Base-by-base conservation (phyloP, 2,888 invertebrate species). In the Polymixis flavicincta region DNA sequence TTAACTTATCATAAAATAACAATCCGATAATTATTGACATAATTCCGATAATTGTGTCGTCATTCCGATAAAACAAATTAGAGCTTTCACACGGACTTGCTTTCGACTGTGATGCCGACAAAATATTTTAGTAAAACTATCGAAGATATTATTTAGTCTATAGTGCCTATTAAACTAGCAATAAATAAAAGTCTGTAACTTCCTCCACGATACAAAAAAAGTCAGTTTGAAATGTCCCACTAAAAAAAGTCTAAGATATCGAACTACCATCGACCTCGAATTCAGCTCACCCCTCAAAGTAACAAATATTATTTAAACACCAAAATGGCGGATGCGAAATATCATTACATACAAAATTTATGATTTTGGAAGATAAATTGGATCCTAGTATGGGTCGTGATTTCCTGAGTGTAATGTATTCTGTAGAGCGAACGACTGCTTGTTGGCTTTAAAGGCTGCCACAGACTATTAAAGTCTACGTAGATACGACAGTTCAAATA, bases 341-440 rank as follows among this genome's bases (percentile, higher is more conserved):
- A 93, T 95, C 94, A 94, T 95, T 95, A 94, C 90, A 91, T 83
- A 82, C 90, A 92, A 91, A 94, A 96, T 95, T 95, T 95, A 95
- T 94, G 94, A 95, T 94, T 95, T 95, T 93, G 90, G 92, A 95
- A 94, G 95, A 96, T 95, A 96, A 95, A 96, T 95, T 94, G 94
- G 93, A 92, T 92, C 91, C 91, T 93, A 92, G 93, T 91, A 91
- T 90, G 89, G 92, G 70, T 94, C 94, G 95, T 95, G 96, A 95
- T 95, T 96, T 96, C 96, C 96, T 95, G 94, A 92, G 92, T 93
- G 90, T 95, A 96, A 96, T 95, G 92, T 95, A 96, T 96, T 94
- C 95, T 88, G 91, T 90, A 89, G 90, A 91, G 92, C 92, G 92
- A 90, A 84, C 90, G 88, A 90, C 91, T 91, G 88, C 83, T 87